Conservation (phyloP, 2,888 invertebrate genomes). For the Ormyrus pomaceus region DNA sequence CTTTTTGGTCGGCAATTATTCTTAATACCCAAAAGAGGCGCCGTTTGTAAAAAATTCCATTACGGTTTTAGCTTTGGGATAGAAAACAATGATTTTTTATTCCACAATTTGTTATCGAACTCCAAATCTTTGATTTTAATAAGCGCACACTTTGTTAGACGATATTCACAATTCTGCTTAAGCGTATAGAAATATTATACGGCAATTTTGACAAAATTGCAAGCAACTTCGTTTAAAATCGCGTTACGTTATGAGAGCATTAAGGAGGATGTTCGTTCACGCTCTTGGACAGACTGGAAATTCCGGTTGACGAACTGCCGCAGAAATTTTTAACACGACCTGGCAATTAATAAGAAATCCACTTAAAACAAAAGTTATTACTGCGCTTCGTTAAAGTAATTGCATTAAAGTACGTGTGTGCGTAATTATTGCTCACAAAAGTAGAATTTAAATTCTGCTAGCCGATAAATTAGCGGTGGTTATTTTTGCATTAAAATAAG, state of each 20-base stretch:
- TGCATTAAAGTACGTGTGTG: constrained; percentile 4
- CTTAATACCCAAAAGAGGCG: no score
- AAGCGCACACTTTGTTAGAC: no score
- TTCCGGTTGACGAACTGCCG: constrained; percentile 50
- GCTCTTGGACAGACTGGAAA: constrained; percentile 35
- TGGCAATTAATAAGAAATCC: constrained; percentile 60
- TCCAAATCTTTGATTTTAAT: no score
- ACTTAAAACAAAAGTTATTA: constrained; percentile 51
- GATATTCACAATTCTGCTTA: not conserved
- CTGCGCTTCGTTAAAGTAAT: constrained; percentile 38
- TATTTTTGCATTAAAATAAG: not conserved
- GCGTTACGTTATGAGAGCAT: constrained; percentile 27
- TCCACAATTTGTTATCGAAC: no score
- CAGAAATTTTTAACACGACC: constrained; percentile 40
- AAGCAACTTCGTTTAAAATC: constrained; percentile 31
- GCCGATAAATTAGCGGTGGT: not conserved
- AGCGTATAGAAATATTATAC: constrained; percentile 1
- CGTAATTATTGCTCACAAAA: constrained; percentile 26
- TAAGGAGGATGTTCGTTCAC: constrained; percentile 1
- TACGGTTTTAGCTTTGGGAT: no score
- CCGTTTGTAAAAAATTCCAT: no score
- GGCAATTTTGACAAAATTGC: constrained; percentile 14
- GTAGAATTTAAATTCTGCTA: constrained; percentile 8
- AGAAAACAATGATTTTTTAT: no score
- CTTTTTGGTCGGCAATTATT: no score